These are phyloP conservation scores for Pangasius larnaudii DNA, from an alignment of 2,797 vertebrate genomes.

Conservation along the genomic window DNA sequence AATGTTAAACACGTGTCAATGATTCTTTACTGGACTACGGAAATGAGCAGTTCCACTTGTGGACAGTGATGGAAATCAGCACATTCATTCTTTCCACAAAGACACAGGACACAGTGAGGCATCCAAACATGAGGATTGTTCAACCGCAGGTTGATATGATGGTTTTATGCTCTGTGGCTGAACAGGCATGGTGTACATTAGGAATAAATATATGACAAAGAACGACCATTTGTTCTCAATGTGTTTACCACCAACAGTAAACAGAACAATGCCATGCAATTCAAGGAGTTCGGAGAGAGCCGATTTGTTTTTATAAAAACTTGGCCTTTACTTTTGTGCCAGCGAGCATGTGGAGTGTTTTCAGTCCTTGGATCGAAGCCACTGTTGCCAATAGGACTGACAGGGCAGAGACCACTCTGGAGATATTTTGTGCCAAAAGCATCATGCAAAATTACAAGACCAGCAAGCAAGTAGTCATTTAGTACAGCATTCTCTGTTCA, in stretches of 20 bases:
- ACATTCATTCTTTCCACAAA: background rate
- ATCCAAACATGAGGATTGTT: background rate
- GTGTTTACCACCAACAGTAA: conserved; percentile 25
- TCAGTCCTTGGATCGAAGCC: background rate
- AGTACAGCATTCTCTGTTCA: background rate
- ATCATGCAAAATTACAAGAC: background rate
- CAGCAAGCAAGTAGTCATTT: background rate
- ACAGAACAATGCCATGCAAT: background rate
- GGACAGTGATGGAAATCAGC: background rate
- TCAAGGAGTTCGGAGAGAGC: background rate
- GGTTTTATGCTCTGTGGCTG: background rate
- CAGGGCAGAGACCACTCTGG: background rate
- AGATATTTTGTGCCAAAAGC: background rate
- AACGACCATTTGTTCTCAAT: conserved; percentile 19
- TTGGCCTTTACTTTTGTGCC: background rate
- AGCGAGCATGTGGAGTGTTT: background rate
- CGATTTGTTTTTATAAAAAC: background rate
- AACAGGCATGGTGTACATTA: background rate
- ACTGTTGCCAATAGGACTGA: background rate
- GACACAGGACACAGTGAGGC: background rate
- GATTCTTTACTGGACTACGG: background rate
- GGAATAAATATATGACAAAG: conserved; percentile 25
- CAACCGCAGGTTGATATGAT: background rate
- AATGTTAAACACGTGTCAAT: background rate
- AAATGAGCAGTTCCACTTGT: background rate